phyloP scores from a whole-genome alignment of 2,888 invertebrate species.

The Polydrusus tereticollis region DNA sequence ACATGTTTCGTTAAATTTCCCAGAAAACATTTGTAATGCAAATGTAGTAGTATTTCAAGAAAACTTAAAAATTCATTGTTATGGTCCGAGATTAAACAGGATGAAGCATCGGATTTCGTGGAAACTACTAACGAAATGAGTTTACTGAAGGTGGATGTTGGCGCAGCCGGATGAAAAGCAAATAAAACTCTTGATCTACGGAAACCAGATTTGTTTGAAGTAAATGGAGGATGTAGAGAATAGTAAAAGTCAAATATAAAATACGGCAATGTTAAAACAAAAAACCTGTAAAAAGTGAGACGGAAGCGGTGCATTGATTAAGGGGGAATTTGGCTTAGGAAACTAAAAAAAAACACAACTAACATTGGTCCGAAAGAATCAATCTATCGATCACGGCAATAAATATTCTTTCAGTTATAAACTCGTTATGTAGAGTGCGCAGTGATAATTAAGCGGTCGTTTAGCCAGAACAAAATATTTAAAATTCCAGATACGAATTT shows the following conservation, averaged over 20 bases:
- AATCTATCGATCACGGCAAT: no score
- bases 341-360: no score
- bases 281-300: no score
- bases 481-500: no score
- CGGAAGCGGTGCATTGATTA: no score
- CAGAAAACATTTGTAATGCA: background rate
- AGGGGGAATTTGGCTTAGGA: no score
- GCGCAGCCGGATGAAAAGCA: background rate
- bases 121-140: background rate
- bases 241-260: background rate
- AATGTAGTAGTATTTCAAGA: background rate
- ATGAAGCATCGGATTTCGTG: background rate
- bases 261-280: no score
- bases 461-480: no score
- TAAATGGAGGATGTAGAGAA: background rate
- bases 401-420: no score
- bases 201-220: background rate
- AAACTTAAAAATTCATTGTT: constrained; percentile 9
- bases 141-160: constrained; percentile 5
- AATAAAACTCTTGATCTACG: constrained; percentile 3
- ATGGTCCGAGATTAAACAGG: constrained; percentile 3
- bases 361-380: no score
- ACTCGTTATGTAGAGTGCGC: no score
- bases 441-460: no score
- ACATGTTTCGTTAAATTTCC: background rate